A percentile compares a stretch with the other conserved stretches of the same genome.
phyloP scores from a whole-genome alignment of 2,888 invertebrate genomes.

The Argyresthia albistria region DNA sequence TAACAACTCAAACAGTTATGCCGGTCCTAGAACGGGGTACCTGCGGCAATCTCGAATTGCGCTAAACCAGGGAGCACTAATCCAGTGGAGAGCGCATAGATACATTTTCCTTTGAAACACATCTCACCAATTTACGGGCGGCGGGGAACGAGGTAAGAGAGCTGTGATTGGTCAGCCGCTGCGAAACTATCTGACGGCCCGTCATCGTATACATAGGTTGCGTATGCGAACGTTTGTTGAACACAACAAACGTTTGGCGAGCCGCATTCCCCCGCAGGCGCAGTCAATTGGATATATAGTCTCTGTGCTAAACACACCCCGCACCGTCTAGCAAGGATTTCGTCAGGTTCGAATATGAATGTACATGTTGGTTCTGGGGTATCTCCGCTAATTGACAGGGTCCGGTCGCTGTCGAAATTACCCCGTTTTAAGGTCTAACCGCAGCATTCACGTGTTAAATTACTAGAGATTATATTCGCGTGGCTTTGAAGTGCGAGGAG shows the following conservation, averaged over 20 bases:
- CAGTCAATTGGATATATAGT: no score
- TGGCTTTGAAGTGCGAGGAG: background rate
- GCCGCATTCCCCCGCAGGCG: no score
- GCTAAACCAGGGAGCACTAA: no score
- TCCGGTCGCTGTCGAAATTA: constrained; percentile 48
- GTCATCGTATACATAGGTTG: no score
- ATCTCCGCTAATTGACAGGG: constrained; percentile 45
- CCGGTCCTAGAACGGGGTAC: constrained; percentile 24
- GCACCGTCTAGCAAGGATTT: constrained; percentile 63
- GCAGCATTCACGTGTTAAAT: constrained; percentile 22
- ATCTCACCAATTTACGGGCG: no score
- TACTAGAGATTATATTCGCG: constrained; percentile 14
- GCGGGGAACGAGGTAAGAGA: no score
- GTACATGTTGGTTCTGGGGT: constrained; percentile 60
- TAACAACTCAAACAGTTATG: constrained; percentile 59
- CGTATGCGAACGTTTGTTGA: no score
- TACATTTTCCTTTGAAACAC: no score
- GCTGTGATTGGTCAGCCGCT: no score
- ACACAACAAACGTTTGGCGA: no score
- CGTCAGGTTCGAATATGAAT: constrained; percentile 68
- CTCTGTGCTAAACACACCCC: constrained; percentile 59
- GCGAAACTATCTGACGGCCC: no score
- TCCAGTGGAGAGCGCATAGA: no score
- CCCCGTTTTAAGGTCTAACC: constrained; percentile 27
- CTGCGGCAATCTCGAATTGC: constrained; percentile 52